Percentiles rank a stretch among this genome's conserved stretches.
Conservation (phyloP, 2,888 invertebrate genomes). For the Orthosia cruda region DNA sequence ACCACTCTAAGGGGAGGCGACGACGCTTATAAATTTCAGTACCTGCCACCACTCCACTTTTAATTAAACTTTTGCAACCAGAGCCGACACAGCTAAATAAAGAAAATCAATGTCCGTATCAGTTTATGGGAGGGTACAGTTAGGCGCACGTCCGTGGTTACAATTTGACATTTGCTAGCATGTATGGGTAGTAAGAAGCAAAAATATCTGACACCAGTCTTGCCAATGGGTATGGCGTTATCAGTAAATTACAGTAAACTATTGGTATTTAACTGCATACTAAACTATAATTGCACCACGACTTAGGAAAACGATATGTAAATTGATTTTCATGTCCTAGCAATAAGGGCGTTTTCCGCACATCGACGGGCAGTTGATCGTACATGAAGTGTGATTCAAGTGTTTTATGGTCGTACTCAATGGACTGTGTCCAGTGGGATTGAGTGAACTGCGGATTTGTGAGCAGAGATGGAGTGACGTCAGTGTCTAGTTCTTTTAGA, state of each 20-base stretch:
- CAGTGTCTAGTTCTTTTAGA: not conserved
- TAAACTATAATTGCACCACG: too few species aligned
- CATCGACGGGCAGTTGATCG: not conserved
- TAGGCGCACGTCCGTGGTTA: not conserved
- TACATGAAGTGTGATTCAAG: constrained; percentile 26
- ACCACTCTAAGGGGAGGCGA: not conserved
- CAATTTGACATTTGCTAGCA: not conserved
- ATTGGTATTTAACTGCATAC: too few species aligned
- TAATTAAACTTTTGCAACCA: constrained; percentile 45
- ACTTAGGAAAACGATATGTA: too few species aligned
- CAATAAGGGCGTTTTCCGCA: constrained; percentile 15
- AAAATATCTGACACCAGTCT: too few species aligned
- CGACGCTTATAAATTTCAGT: constrained; percentile 49
- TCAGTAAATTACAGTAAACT: too few species aligned
- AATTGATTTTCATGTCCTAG: not conserved
- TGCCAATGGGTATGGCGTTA: too few species aligned
- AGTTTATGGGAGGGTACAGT: not conserved
- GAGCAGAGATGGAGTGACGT: constrained; percentile 15
- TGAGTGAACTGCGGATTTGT: constrained; percentile 15
- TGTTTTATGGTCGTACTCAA: constrained; percentile 41
- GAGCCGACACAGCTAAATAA: constrained; percentile 23
- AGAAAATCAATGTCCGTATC: constrained; percentile 51
- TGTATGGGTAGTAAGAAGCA: too few species aligned
- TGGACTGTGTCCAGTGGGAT: constrained; percentile 6
- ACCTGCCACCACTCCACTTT: constrained; percentile 41